Evolutionary conservation across 2,888 invertebrate species (phyloP).

Genomic region (Beris chalybata): DNA sequence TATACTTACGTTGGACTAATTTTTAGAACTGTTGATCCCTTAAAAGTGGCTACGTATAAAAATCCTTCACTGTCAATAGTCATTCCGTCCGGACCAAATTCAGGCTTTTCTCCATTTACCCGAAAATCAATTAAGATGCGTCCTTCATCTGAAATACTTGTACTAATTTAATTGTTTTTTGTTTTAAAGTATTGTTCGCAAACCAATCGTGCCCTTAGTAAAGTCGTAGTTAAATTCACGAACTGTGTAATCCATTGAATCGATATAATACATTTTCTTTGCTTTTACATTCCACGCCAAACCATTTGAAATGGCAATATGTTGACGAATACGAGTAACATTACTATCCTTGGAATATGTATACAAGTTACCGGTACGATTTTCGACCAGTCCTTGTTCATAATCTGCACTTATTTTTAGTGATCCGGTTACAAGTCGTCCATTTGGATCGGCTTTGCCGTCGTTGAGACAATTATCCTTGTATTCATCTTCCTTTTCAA

Average conservation of each 20-base stretch:
- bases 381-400: slow-evolving; percentile 48
- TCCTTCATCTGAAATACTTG: slow-evolving; percentile 5
- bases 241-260: slow-evolving; percentile 68
- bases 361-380: slow-evolving; percentile 53
- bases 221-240: slow-evolving; percentile 74
- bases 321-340: slow-evolving; percentile 34
- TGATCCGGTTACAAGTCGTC: slow-evolving; percentile 72
- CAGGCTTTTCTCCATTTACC: slow-evolving; percentile 51
- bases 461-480: slow-evolving; percentile 71
- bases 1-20: slow-evolving; percentile 53
- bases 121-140: slow-evolving; percentile 62
- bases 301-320: slow-evolving; percentile 73
- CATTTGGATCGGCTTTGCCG: slow-evolving; percentile 74
- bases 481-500: slow-evolving; percentile 62
- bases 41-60: slow-evolving; percentile 76
- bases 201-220: slow-evolving; percentile 63
- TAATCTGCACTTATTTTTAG: slow-evolving; percentile 47
- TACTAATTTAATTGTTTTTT: neutral
- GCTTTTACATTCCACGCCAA: slow-evolving; percentile 71
- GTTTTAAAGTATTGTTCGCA: slow-evolving; percentile 45
- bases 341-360: slow-evolving; percentile 46
- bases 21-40: slow-evolving; percentile 62
- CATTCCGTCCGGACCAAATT: slow-evolving; percentile 72
- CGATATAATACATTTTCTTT: slow-evolving; percentile 74
- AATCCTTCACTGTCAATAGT: slow-evolving; percentile 77